Percentiles rank a stretch among this genome's conserved stretches.
phyloP scores from a whole-genome alignment of 2,888 invertebrate species.

The Rotaria socialis region DNA sequence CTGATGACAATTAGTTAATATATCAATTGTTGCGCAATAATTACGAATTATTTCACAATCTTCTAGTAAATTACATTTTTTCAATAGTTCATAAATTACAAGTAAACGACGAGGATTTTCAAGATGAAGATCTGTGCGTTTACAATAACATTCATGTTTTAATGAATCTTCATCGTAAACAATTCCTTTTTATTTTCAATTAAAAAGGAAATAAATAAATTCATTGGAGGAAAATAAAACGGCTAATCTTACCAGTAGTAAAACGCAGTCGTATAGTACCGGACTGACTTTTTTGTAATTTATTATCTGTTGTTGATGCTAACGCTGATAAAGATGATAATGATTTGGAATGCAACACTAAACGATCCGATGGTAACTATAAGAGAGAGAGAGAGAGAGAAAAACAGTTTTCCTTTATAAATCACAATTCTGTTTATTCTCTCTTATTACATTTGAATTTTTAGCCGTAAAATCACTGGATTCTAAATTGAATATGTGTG shows the following conservation, averaged over 20 bases:
- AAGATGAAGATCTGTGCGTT: slow-evolving; percentile 28
- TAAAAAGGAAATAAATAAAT: not conserved
- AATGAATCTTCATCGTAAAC: slow-evolving; percentile 20
- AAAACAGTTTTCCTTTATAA: too few relatives aligned
- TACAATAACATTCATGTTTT: slow-evolving; percentile 36
- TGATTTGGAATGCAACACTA: slow-evolving; percentile 24
- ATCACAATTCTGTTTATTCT: too few relatives aligned
- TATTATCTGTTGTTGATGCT: not conserved
- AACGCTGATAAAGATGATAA: slow-evolving; percentile 4
- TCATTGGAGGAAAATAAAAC: too few relatives aligned
- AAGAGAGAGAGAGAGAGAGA: not conserved
- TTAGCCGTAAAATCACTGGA: not conserved
- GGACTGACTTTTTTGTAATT: not conserved
- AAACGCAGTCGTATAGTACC: not conserved
- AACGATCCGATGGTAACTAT: slow-evolving; percentile 5
- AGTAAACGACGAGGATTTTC: slow-evolving; percentile 36
- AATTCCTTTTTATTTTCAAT: not conserved
- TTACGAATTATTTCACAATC: slow-evolving; percentile 30
- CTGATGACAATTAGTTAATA: slow-evolving; percentile 5
- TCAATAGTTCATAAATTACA: slow-evolving; percentile 31
- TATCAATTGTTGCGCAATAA: slow-evolving; percentile 12
- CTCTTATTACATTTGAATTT: not conserved
- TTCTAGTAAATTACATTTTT: slow-evolving; percentile 3
- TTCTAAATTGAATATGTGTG: not conserved
- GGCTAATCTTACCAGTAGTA: slow-evolving; percentile 4